These are phyloP conservation scores for Calliphora vomitoria DNA, from an alignment of 2,888 invertebrate genomes.

Conservation along the genomic window DNA sequence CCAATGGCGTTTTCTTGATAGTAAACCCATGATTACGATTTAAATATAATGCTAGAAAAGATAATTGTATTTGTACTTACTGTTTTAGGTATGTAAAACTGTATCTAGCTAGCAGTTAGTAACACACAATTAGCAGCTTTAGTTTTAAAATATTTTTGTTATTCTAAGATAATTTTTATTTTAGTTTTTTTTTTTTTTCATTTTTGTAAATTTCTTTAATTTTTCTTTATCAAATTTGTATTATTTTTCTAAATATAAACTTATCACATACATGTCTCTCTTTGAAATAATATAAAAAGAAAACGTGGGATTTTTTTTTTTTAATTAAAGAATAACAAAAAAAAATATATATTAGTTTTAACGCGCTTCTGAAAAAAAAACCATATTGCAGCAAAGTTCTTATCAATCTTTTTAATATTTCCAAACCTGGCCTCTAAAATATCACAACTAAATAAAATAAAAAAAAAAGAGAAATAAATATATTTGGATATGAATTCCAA, in stretches of 20 bases:
- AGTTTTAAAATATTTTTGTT: slow-evolving; percentile 17
- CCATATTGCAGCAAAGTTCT: slow-evolving; percentile 47
- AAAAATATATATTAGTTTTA: slow-evolving; percentile 1
- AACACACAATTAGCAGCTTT: neutral
- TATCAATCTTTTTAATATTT: slow-evolving; percentile 60
- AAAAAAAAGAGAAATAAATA: neutral
- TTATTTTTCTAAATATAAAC: slow-evolving; percentile 3
- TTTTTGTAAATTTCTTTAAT: no score
- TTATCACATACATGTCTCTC: slow-evolving; percentile 51
- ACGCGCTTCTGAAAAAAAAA: neutral
- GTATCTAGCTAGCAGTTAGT: neutral
- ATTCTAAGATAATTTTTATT: slow-evolving; percentile 55
- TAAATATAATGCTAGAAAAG: no score
- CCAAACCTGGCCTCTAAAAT: slow-evolving; percentile 69
- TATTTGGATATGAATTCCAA: slow-evolving; percentile 49
- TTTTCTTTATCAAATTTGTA: slow-evolving; percentile 35
- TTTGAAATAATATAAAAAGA: slow-evolving; percentile 17
- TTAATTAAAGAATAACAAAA: slow-evolving; percentile 54
- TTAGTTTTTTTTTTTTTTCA: neutral
- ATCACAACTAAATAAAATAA: slow-evolving; percentile 10
- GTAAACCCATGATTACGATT: no score
- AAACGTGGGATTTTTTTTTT: slow-evolving; percentile 61
- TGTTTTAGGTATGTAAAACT: neutral
- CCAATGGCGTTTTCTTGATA: neutral
- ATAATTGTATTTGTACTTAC: no score